Evolutionary conservation across 2,797 vertebrate species (phyloP).

Genomic region (Enteromius mattozi): DNA sequence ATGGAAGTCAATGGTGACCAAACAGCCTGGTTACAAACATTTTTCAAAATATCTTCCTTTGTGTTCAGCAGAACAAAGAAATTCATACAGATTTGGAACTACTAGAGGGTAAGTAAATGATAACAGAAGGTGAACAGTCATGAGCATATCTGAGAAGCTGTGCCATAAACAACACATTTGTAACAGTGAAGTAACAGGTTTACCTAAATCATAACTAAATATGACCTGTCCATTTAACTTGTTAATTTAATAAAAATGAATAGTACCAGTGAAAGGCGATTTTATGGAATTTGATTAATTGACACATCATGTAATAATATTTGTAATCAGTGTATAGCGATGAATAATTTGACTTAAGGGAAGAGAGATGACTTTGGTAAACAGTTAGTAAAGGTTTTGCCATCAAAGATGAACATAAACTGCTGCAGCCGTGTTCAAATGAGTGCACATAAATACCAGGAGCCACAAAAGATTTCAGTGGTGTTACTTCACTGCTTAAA

Average conservation of each 20-base stretch:
- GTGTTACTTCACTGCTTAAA: not conserved
- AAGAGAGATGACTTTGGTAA: not conserved
- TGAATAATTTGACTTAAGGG: not conserved
- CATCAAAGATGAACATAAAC: not conserved
- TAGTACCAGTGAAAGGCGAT: not conserved
- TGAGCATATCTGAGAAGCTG: not conserved
- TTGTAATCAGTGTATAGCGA: not conserved
- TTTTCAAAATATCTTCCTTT: too few relatives aligned
- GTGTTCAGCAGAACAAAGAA: too few relatives aligned
- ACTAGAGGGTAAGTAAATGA: too few relatives aligned
- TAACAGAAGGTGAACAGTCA: not conserved
- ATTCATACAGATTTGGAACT: too few relatives aligned
- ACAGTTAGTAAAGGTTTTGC: not conserved
- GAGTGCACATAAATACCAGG: not conserved
- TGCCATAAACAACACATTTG: not conserved
- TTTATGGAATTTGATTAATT: not conserved
- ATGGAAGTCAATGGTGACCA: too few relatives aligned
- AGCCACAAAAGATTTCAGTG: not conserved
- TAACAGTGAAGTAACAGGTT: not conserved
- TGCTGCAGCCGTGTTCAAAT: not conserved
- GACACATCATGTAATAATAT: not conserved
- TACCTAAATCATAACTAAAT: not conserved
- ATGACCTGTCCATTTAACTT: not conserved
- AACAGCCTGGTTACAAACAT: too few relatives aligned
- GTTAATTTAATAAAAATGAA: not conserved